Evolutionary conservation across 2,797 vertebrate genomes (phyloP).

Genomic region (Diplodus puntazzo): DNA sequence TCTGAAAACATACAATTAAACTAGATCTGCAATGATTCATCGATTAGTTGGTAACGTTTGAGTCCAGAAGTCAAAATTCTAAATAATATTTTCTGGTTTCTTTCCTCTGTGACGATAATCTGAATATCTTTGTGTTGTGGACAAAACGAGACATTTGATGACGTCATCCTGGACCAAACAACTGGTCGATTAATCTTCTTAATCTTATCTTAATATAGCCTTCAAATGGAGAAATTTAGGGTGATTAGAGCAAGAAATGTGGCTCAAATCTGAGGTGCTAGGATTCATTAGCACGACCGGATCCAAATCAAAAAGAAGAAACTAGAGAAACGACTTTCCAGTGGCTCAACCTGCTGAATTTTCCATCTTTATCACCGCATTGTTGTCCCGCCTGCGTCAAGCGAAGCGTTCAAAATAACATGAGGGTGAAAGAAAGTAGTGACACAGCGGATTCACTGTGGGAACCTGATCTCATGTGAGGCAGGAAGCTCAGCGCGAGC

Average conservation of each 20-base stretch:
- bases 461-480: background rate
- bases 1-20: too few species aligned
- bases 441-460: background rate
- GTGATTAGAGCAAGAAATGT: background rate
- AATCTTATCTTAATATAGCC: too few species aligned
- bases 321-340: background rate
- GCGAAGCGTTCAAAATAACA: background rate
- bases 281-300: background rate
- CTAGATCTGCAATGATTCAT: too few species aligned
- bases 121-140: too few species aligned
- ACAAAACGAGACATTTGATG: too few species aligned
- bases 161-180: too few species aligned
- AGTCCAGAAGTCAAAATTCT: too few species aligned
- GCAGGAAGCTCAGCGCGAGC: slow-evolving; percentile 9
- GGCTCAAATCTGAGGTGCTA: background rate
- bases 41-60: too few species aligned
- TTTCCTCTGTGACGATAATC: too few species aligned
- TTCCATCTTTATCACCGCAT: background rate
- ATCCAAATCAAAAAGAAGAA: background rate
- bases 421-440: background rate
- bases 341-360: background rate
- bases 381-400: background rate
- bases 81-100: too few species aligned
- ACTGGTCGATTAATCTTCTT: too few species aligned
- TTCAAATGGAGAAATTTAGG: too few species aligned